Evolutionary conservation across 2,113 vertebrate genomes (phyloP), one percentile per base, ranked within the genome.

Genomic region (Uria aalge): DNA sequence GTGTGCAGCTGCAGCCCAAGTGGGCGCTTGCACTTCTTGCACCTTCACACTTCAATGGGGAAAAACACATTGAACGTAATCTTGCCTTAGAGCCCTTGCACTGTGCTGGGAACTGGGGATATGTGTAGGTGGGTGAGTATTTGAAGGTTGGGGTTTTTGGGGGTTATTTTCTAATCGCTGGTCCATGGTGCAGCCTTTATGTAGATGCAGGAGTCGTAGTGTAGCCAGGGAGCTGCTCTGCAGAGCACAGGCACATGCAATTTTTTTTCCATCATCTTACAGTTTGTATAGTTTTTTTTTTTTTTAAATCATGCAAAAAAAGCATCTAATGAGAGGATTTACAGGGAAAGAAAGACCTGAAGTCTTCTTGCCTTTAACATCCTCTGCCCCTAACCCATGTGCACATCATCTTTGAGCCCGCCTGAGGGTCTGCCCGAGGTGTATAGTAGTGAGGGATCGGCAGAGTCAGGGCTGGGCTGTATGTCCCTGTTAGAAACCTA

Each of bases 391-490:
- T 47, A 53, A 30, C 30, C 6, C 1, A 0, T 4, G 21, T 3
- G 1, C 1, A 0, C 23, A 2, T 62, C 5, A 1, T 50, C 41
- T 74, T 34, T 18, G 40, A 80, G 59, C 60, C 50, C 36, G 5
- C 1, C 0, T 68, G 47, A 60, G 19, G 22, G 19, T 56, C 36
- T 88, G 16, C 15, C 20, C 0, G 0, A 45, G 40, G 21, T 43
- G 6, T 32, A 14, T 11, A 34, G 50, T 13, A 55, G 32, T 15
- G 45, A 55, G 23, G 19, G 30, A 34, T 62, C 43, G 20, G 72
- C 48, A 36, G 55, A 41, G 59, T 48, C 18, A 40, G 38, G 56
- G 20, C 82, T 75, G 57, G n/a, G 15, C 50, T 15, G 0, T 63
- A 3, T 14, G 52, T 48, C 59, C 67, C n/a, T 64, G 5, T 50